Percentiles rank a stretch among this genome's conserved stretches.
Evolutionary conservation across 2,888 invertebrate genomes (phyloP).

Genomic region (Catocala sponsa): DNA sequence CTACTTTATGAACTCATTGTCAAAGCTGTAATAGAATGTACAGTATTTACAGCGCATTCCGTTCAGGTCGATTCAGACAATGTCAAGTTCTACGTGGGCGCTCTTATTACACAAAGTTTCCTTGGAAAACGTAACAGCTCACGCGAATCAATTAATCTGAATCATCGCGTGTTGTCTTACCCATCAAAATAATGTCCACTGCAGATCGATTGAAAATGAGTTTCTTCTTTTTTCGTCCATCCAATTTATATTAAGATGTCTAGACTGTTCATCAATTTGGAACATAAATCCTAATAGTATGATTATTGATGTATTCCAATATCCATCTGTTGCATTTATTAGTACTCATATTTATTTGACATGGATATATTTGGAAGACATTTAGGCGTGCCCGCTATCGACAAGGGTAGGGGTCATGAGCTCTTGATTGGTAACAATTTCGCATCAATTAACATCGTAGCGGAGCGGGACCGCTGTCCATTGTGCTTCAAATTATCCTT

Average conservation of each 20-base stretch:
- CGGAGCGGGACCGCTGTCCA: constrained; percentile 63
- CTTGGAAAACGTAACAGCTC: constrained; percentile 57
- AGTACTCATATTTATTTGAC: constrained; percentile 30
- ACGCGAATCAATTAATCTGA: constrained; percentile 73
- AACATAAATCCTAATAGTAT: constrained; percentile 31
- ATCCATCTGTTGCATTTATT: constrained; percentile 12
- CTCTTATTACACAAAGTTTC: constrained; percentile 59
- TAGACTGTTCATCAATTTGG: constrained; percentile 36
- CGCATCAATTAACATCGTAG: constrained; percentile 78
- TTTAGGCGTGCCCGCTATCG: constrained; percentile 60
- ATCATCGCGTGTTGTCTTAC: constrained; percentile 67
- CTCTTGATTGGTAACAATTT: constrained; percentile 83
- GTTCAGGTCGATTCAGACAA: constrained; percentile 41
- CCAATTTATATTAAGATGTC: constrained; percentile 40
- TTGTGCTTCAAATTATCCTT: constrained; percentile 77
- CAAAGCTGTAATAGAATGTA: constrained; percentile 27
- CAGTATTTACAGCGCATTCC: background rate
- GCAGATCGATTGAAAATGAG: constrained; percentile 54
- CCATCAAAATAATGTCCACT: constrained; percentile 56
- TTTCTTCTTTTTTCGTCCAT: constrained; percentile 42
- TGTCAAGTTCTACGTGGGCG: constrained; percentile 70
- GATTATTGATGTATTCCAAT: constrained; percentile 27
- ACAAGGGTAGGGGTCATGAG: constrained; percentile 65
- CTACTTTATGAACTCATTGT: constrained; percentile 17
- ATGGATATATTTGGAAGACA: constrained; percentile 37